Evolutionary conservation across 2,797 vertebrate genomes (phyloP), one percentile per base, ranked within the genome.

Genomic region (Schizopygopsis malacanthus): DNA sequence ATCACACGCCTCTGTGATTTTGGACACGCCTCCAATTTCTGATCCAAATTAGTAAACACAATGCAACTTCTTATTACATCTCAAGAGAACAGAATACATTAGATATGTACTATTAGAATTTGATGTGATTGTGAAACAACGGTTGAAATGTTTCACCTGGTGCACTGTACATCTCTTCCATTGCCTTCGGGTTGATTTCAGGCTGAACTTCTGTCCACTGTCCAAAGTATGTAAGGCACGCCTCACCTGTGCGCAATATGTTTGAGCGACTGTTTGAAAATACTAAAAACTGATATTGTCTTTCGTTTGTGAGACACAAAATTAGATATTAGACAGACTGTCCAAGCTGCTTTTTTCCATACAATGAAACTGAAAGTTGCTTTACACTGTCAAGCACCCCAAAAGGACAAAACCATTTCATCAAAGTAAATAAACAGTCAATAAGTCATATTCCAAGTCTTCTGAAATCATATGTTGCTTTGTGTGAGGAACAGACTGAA

Each of bases 151-250:
- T 41, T 89, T 95, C 94, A 98, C 98, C 98, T 95, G 98, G 98
- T 81, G 98, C 98, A 28, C 98, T 97, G 92, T 99, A 99, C 90
- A 99, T 96, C 86, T 96, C 92, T 65, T 98, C 97, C 88, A 84
- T 88, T 2, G 98, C 96, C 91, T 94, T 96, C 59, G 92, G 91
- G 94, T 95, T 95, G 75, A 93, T 96, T 83, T 95, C 96, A 11
- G 95, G 94, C 91, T 99, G 97, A 90, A 99, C 97, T 69, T 99
- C 98, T n/a, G 97, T 96, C 98, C 98, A 99, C 92, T 98, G 98
- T 89, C 98, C 97, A 87, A 99, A 99, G 92, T 98, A 99, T 0
- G 98, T 99, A 92, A 99, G 95, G 89, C 95, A 95, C 86, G 97
- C 88, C 2, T 97, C 97, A 91, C 97, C 98, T 99, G 93, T 89